Conservation (phyloP, 2,797 vertebrate species). For the Myoxocephalus aenaeus region DNA sequence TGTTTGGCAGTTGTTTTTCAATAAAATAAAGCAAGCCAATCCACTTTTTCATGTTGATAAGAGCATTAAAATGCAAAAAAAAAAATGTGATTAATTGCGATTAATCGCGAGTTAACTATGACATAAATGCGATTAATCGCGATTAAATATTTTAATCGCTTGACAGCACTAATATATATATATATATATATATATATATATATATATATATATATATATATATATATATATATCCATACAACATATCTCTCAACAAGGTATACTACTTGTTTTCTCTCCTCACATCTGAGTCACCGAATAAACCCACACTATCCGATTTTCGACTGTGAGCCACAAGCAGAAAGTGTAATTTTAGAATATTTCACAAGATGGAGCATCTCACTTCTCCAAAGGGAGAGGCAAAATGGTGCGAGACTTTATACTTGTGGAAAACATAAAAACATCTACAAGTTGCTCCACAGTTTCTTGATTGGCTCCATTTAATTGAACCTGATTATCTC, state of each 20-base stretch:
- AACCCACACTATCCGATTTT: slow-evolving; percentile 58
- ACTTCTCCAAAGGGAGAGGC: slow-evolving; percentile 19
- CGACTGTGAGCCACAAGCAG: slow-evolving; percentile 45
- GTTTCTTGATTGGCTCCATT: neutral
- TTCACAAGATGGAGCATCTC: slow-evolving; percentile 32
- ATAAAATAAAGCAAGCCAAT: too few relatives aligned
- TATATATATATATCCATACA: neutral
- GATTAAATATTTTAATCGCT: too few relatives aligned
- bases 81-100: too few relatives aligned
- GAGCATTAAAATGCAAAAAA: too few relatives aligned
- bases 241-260: slow-evolving; percentile 15
- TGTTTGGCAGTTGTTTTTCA: too few relatives aligned
- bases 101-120: too few relatives aligned
- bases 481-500: neutral
- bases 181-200: too few relatives aligned
- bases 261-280: slow-evolving; percentile 19
- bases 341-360: slow-evolving; percentile 58
- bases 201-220: too few relatives aligned
- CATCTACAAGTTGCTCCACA: neutral
- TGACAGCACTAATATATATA: too few relatives aligned
- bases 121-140: too few relatives aligned
- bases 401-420: slow-evolving; percentile 23
- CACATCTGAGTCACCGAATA: slow-evolving; percentile 64
- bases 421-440: neutral
- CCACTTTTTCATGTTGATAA: too few relatives aligned